Conservation (phyloP, 2,113 vertebrate genomes). For the Triplophysa tibetana region DNA sequence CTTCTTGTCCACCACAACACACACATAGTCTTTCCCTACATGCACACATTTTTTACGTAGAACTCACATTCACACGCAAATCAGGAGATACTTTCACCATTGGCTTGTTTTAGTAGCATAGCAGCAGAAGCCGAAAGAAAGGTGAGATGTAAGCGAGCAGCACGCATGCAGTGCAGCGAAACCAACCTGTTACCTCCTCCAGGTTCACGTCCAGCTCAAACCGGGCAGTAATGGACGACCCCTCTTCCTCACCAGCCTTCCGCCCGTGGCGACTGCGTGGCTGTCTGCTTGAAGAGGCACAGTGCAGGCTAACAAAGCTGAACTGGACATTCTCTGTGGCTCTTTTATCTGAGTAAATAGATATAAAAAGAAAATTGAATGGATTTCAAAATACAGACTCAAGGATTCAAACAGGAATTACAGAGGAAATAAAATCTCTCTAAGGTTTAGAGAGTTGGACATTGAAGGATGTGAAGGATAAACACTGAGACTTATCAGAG, state of each 20-base stretch:
- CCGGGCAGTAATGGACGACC: conserved; percentile 86
- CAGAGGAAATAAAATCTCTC: not conserved
- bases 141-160: conserved; percentile 55
- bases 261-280: conserved; percentile 79
- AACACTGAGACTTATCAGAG: conserved; percentile 62
- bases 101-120: conserved; percentile 61
- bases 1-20: conserved; percentile 10
- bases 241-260: conserved; percentile 75
- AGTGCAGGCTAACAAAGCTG: conserved; percentile 90
- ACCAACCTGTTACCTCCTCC: conserved; percentile 99
- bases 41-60: conserved; percentile 12
- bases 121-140: conserved; percentile 34
- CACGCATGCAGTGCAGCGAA: conserved; percentile 66
- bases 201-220: conserved; percentile 91
- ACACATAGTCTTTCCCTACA: conserved; percentile 46
- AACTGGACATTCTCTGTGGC: conserved; percentile 88
- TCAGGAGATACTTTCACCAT: conserved; percentile 95
- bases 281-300: conserved; percentile 77
- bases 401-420: not conserved
- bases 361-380: conserved; percentile 41
- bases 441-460: not conserved
- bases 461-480: conserved; percentile 48
- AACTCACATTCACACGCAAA: conserved; percentile 65
- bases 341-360: conserved; percentile 84
- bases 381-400: not conserved